A percentile compares a stretch with the other conserved stretches of the same genome.
These are phyloP conservation scores for Acholoe squamosa DNA, from an alignment of 2,888 invertebrate species.

Conservation along the genomic window DNA sequence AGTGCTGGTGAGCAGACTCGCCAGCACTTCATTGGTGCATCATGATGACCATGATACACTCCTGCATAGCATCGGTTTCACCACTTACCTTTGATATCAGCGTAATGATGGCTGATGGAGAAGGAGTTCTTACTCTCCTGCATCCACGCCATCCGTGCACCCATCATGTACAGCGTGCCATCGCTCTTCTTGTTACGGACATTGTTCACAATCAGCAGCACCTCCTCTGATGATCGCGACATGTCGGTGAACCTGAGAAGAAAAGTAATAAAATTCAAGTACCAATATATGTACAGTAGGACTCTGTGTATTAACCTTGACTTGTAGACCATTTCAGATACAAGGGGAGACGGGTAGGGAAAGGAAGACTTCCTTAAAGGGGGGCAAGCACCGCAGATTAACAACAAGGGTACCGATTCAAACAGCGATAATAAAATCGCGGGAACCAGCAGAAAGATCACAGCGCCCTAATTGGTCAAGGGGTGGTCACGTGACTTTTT, in stretches of 20 bases:
- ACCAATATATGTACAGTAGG: not conserved
- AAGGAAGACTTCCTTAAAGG: not conserved
- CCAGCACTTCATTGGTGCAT: no score
- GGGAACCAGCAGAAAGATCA: no score
- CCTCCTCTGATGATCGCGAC: slow-evolving; percentile 88
- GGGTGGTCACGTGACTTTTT: no score
- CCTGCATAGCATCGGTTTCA: no score
- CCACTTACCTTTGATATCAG: slow-evolving; percentile 95
- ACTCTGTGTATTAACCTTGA: not conserved
- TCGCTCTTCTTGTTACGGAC: slow-evolving; percentile 98
- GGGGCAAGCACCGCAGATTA: not conserved
- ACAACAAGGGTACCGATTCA: no score
- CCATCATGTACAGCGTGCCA: slow-evolving; percentile 97
- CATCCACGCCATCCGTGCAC: slow-evolving; percentile 98
- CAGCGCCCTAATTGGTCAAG: no score
- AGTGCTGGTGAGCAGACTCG: no score
- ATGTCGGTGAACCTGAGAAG: slow-evolving; percentile 59
- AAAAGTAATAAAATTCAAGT: not conserved
- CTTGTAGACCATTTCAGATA: not conserved
- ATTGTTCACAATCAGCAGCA: slow-evolving; percentile 94
- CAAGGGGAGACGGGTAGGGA: not conserved
- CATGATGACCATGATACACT: no score
- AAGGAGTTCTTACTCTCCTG: slow-evolving; percentile 94
- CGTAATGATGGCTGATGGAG: slow-evolving; percentile 95
- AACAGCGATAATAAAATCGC: no score